Conservation (phyloP, 2,888 invertebrate genomes). For the Plagodis dolabraria region DNA sequence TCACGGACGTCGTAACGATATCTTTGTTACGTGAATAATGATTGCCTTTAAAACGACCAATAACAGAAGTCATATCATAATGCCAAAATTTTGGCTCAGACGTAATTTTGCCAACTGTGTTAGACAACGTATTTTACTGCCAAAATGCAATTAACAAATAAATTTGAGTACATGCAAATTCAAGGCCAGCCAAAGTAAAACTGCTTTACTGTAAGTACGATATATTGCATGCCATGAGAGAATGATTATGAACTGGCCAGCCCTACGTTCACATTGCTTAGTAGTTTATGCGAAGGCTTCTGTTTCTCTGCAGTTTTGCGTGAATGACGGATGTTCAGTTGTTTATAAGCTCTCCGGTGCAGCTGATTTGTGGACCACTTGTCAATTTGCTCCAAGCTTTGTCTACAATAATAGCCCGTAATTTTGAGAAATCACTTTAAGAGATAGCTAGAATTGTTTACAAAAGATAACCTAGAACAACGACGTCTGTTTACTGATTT, state of each 20-base stretch:
- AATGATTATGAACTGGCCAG: conserved; percentile 7
- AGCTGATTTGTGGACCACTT: conserved; percentile 45
- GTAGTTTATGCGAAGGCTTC: conserved; percentile 57
- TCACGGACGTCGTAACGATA: too few species aligned
- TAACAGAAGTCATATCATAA: too few species aligned
- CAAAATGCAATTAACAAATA: too few species aligned
- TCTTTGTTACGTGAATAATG: too few species aligned
- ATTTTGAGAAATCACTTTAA: conserved; percentile 47
- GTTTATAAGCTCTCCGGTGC: conserved; percentile 35
- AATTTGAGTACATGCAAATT: too few species aligned
- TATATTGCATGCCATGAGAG: background rate
- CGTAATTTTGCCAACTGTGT: too few species aligned
- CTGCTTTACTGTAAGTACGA: too few species aligned
- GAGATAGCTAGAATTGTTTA: conserved; percentile 39
- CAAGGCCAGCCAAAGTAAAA: too few species aligned
- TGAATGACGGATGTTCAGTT: conserved; percentile 59
- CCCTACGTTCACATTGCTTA: conserved; percentile 44
- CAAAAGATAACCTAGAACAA: conserved; percentile 14
- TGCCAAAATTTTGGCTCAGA: too few species aligned
- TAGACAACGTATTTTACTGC: too few species aligned
- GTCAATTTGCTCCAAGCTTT: conserved; percentile 38
- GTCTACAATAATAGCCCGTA: conserved; percentile 42
- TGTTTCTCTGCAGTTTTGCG: conserved; percentile 63
- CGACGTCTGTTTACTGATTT: conserved; percentile 1
- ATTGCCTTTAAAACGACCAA: too few species aligned